Base-by-base conservation (phyloP, 2,113 vertebrate species). In the Thalassarche chlororhynchos region DNA sequence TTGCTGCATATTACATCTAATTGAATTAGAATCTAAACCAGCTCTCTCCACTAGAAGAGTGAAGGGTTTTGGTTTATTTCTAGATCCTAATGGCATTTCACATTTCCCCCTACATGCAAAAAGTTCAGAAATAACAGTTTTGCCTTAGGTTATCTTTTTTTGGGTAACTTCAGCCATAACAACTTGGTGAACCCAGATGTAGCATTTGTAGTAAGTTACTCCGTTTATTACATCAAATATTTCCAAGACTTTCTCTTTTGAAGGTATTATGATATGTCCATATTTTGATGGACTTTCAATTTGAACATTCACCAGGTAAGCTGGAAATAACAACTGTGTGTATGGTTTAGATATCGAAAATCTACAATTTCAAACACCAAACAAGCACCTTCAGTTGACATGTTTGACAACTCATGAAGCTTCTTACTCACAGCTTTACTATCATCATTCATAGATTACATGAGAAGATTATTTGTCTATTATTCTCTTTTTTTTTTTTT, bases 211-310 rank as follows among this genome's bases (percentile, higher is more conserved):
- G 14, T 34, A 88, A 83, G 47, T 86, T 49, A 86, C 19, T 65
- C 25, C 51, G 44, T 74, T 88, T 74, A 46, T n/a, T 34, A 74
- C 38, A 84, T 36, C 24, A 44, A 80, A 4, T 66, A 91, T 54
- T 81, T 74, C 51, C 83, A 72, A 69, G 20, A 52, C 49, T 62
- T 57, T 31, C 44, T 80, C 52, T 87, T 80, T 38, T 47, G 62
- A 77, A 66, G 32, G 64, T 29, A 82, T 62, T 62, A 58, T 16
- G 47, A 3, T 58, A 78, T 12, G 49, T 54, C 75, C 32, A 12
- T 46, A 55, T 69, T 86, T 68, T 95, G 68, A 89, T 62, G 60
- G 80, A 84, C 81, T 94, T 94, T 78, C 89, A 93, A 51, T 75
- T 31, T 62, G 55, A 94, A 71, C 72, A 62, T 40, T 81, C 47